Conservation (phyloP, 2,888 invertebrate species). For the Chloroclystis v-ata region DNA sequence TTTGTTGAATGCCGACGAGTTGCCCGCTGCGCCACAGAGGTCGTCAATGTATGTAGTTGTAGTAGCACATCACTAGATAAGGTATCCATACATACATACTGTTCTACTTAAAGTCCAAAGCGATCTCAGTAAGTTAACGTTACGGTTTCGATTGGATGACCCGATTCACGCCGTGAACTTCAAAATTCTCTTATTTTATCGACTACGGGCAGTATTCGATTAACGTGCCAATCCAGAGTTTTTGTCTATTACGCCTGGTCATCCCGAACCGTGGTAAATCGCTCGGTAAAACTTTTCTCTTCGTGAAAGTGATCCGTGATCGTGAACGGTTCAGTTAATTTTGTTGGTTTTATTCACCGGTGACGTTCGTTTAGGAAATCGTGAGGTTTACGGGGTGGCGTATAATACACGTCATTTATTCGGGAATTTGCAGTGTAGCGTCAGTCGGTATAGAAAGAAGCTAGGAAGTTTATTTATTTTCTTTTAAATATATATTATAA, state of each 20-base stretch:
- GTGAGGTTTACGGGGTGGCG: too few species aligned
- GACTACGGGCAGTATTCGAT: constrained; percentile 35
- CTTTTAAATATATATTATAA: too few species aligned
- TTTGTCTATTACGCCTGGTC: constrained; percentile 17
- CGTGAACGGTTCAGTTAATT: too few species aligned
- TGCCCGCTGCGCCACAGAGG: too few species aligned
- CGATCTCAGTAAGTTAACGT: constrained; percentile 19
- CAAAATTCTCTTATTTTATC: constrained; percentile 24
- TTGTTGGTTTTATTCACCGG: too few species aligned
- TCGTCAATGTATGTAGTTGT: too few species aligned
- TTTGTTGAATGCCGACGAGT: too few species aligned
- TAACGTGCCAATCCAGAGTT: constrained; percentile 30
- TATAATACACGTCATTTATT: too few species aligned
- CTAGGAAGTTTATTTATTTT: too few species aligned
- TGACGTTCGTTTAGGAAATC: too few species aligned
- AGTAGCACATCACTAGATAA: background rate
- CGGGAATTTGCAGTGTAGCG: too few species aligned
- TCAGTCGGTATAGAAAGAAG: too few species aligned
- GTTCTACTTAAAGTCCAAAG: constrained; percentile 5
- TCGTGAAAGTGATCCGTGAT: background rate
- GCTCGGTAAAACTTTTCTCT: constrained; percentile 12
- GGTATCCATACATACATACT: background rate
- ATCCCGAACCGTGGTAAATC: constrained; percentile 10
- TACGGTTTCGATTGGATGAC: constrained; percentile 41
- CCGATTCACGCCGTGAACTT: constrained; percentile 36